Base-by-base conservation (phyloP, 2,888 invertebrate species). In the Apamea sordens region DNA sequence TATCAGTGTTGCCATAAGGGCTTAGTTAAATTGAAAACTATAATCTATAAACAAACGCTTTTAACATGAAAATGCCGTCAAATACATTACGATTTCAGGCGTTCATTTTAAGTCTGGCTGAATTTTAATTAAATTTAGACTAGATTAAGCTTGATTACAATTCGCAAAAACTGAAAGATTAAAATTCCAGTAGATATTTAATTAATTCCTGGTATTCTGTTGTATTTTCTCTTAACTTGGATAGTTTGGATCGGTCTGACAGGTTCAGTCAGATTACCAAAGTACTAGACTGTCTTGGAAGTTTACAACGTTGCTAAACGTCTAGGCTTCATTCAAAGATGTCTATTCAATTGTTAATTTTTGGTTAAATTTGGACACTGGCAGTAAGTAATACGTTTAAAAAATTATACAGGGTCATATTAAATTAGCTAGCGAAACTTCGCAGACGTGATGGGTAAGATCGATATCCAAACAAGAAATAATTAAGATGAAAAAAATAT, bases 1-100 rank as follows among this genome's bases (percentile, higher is more conserved):
- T 73, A 59, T 59, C n/a, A 78, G 63, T 72, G 56, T 63, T 68
- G 24, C 32, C 24, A 8, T 72, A 61, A 72, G 10, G 21, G 32
- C 63, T 77, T 82, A 64, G 56, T 56, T 72, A 59, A 77, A 82
- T 82, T 69, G 41, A 69, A 82, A 82, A 59, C 41, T 59, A 13
- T 72, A 83, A 64, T 78, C 32, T 56, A 77, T 41, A 82, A 72
- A 77, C 47, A 71, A 65, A 68, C 41, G 1, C 11, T 36, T 64
- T 32, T 11, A 59, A 59, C 4, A 11, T 8, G 68, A 64, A 67
- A 77, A 76, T 56, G 0, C 15, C 21, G 3, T 21, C 44, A 63
- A 32, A 69, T 73, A 84, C 73, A 80, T 80, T 69, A 61, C 53
- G 0, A 70, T 56, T 71, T 76, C n/a, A 28, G 72, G 64, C 15